Evolutionary conservation across 2,888 invertebrate genomes (phyloP).

Genomic region (Ochlodes sylvanus): DNA sequence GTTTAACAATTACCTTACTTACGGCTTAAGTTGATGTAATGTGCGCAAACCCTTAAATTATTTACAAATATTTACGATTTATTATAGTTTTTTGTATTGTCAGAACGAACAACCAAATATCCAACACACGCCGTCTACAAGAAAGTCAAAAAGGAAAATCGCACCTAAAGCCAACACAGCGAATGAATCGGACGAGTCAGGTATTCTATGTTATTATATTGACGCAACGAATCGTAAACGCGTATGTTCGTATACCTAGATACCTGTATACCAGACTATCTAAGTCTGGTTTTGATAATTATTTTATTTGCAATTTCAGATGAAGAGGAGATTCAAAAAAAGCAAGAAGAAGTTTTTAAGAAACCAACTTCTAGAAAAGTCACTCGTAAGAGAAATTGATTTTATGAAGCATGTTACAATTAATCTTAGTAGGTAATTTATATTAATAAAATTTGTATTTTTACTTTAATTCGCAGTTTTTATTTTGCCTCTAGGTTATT

Average conservation of each 20-base stretch:
- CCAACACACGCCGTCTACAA: slow-evolving; percentile 62
- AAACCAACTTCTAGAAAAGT: slow-evolving; percentile 72
- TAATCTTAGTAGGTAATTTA: too few species aligned
- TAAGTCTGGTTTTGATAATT: too few species aligned
- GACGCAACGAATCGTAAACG: too few species aligned
- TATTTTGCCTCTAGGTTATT: too few species aligned
- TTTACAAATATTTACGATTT: too few species aligned
- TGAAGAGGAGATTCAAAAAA: slow-evolving; percentile 68
- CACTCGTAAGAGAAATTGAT: slow-evolving; percentile 66
- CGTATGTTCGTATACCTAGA: too few species aligned
- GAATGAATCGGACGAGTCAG: slow-evolving; percentile 73
- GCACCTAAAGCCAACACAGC: slow-evolving; percentile 55
- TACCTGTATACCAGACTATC: too few species aligned
- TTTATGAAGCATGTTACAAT: background rate
- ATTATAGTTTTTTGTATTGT: slow-evolving; percentile 35
- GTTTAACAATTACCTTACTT: too few species aligned
- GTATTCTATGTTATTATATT: slow-evolving; percentile 49
- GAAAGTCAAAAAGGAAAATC: slow-evolving; percentile 69
- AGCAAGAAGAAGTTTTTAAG: slow-evolving; percentile 75
- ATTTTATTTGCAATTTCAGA: slow-evolving; percentile 56
- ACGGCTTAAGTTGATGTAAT: too few species aligned
- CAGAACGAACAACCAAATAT: slow-evolving; percentile 72
- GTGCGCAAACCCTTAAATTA: too few species aligned
- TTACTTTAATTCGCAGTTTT: background rate
- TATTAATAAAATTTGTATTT: slow-evolving; percentile 9